Evolutionary conservation across 2,797 vertebrate species (phyloP), one percentile per base, ranked within the genome.

Genomic region (Sebastes hubbsi): DNA sequence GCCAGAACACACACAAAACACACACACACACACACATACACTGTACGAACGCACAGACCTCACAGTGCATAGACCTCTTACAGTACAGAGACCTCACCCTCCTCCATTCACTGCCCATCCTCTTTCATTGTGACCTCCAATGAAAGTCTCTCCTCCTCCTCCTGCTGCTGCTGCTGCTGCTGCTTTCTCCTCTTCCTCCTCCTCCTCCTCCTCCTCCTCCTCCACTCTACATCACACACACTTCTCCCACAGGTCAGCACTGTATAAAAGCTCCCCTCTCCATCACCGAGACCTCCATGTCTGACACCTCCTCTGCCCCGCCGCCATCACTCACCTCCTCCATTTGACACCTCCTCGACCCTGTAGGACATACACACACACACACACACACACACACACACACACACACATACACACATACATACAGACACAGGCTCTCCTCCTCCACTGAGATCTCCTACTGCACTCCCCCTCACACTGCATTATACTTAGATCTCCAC

Each of bases 401-500:
- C 75, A 88, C 74, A 68, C 85, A 81, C 80, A 38, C 38, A 62
- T 27, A 81, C 20, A 54, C 65, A 67, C 27, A 67, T 27, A 67
- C 65, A 67, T 11, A 63, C 72, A 85, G 68, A 88, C 83, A 69
- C 80, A 75, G 83, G 80, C 89, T 90, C 86, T 90, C 86, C 83
- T 88, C 80, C 84, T 88, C 85, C 81, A 46, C 87, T 76, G 90
- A 91, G 90, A 95, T 94, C 92, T 90, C 93, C 92, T 92, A 84
- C 89, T 83, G 88, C 87, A 90, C 91, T 91, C 94, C 92, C 92
- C 93, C 93, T 91, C 93, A 92, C 88, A 77, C 88, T 88, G 91
- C 90, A 91, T 92, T 92, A 91, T 93, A 94, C 94, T 93, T 94
- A 94, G 92, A 94, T 94, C 93, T 93, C 94, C 90, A 93, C 93